Percentiles rank a stretch among this genome's conserved stretches.
Conservation (phyloP, 2,113 vertebrate species). For the Amphiprion ocellaris region DNA sequence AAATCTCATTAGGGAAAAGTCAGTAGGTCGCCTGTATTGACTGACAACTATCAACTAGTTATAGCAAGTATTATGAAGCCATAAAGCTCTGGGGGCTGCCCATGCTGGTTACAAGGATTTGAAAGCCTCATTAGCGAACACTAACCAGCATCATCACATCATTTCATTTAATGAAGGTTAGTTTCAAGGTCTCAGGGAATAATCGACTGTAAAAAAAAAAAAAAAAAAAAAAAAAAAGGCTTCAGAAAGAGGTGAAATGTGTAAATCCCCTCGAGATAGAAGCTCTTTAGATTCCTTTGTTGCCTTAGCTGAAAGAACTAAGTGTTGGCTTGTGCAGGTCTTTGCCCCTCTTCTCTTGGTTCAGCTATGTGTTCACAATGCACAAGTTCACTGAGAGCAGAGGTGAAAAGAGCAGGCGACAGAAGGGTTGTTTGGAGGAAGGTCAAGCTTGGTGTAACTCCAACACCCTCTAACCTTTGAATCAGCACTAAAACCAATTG, state of each 20-base stretch:
- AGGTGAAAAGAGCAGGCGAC: slow-evolving; percentile 18
- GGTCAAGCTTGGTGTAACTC: slow-evolving; percentile 45
- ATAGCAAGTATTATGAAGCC: slow-evolving; percentile 3
- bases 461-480: slow-evolving; percentile 68
- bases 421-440: slow-evolving; percentile 14
- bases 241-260: slow-evolving; percentile 33
- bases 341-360: slow-evolving; percentile 43
- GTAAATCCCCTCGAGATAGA: slow-evolving; percentile 46
- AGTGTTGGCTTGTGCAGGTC: slow-evolving; percentile 40
- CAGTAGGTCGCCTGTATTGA: background rate
- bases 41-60: slow-evolving; percentile 10
- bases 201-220: slow-evolving; percentile 31
- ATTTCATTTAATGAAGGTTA: slow-evolving; percentile 24
- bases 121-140: slow-evolving; percentile 34
- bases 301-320: slow-evolving; percentile 42
- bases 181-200: slow-evolving; percentile 45
- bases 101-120: slow-evolving; percentile 18
- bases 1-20: background rate
- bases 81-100: slow-evolving; percentile 2
- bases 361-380: slow-evolving; percentile 23
- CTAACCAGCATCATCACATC: slow-evolving; percentile 14
- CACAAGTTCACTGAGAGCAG: slow-evolving; percentile 41
- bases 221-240: slow-evolving; percentile 4
- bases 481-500: slow-evolving; percentile 67
- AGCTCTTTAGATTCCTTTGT: slow-evolving; percentile 61